phyloP scores from a whole-genome alignment of 2,113 vertebrate genomes.

The Probosciger aterrimus region DNA sequence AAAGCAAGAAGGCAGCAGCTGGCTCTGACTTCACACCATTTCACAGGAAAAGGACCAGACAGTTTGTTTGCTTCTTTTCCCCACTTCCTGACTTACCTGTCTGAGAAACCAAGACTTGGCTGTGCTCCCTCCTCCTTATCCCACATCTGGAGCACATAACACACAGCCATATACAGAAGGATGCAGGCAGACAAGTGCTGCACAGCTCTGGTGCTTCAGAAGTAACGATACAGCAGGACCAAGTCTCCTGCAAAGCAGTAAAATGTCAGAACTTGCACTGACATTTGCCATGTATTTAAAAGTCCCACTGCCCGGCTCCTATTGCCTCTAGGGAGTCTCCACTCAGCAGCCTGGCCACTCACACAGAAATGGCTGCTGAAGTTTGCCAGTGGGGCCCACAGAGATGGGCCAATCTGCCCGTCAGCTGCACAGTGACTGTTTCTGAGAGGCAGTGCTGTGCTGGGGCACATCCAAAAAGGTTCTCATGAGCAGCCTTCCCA shows the following conservation, averaged over 20 bases:
- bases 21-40: neutral
- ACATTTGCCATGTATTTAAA: neutral
- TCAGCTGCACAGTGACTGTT: neutral
- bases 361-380: neutral
- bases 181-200: neutral
- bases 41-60: neutral
- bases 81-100: neutral
- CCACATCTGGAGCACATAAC: fast-evolving
- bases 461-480: neutral
- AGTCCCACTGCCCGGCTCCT: neutral
- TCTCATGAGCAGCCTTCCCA: neutral
- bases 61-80: neutral
- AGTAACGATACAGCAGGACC: fast-evolving
- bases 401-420: fast-evolving
- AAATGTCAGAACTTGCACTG: neutral
- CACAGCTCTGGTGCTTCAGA: neutral
- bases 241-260: neutral
- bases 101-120: neutral
- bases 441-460: neutral
- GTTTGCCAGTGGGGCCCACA: fast-evolving
- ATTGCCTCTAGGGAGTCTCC: neutral
- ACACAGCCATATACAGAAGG: fast-evolving
- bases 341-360: neutral
- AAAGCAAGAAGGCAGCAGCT: neutral
- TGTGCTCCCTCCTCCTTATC: neutral